phyloP scores from a whole-genome alignment of 2,888 invertebrate genomes.

The Drosophila trichaetosa region DNA sequence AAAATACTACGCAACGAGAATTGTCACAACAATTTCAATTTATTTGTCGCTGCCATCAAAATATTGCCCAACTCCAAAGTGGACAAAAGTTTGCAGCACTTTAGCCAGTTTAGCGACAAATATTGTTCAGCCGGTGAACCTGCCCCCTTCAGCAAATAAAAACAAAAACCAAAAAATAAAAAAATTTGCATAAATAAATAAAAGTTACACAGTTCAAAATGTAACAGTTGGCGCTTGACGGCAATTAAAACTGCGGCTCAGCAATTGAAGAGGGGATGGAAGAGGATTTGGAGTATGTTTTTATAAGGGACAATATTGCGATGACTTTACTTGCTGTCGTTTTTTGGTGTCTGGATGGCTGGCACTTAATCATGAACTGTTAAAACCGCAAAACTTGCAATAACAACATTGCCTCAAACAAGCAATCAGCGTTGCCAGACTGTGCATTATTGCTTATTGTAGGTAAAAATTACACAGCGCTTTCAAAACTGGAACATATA shows the following conservation, averaged over 20 bases:
- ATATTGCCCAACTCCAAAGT: slow-evolving; percentile 32
- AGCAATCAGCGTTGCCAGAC: background rate
- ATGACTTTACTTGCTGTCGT: slow-evolving; percentile 31
- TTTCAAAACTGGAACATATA: background rate
- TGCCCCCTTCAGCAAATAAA: background rate
- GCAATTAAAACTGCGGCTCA: slow-evolving; percentile 62
- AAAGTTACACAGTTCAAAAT: slow-evolving; percentile 66
- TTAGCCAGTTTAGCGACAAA: slow-evolving; percentile 70
- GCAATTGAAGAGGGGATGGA: slow-evolving; percentile 5
- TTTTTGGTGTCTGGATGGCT: slow-evolving; percentile 57
- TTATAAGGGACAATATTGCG: slow-evolving; percentile 9
- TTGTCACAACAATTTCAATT: slow-evolving; percentile 73
- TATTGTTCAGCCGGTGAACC: slow-evolving; percentile 41
- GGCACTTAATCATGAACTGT: slow-evolving; percentile 70
- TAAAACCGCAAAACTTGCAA: slow-evolving; percentile 64
- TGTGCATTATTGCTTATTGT: background rate
- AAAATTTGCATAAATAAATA: slow-evolving; percentile 78
- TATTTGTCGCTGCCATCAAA: slow-evolving; percentile 59
- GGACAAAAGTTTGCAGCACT: slow-evolving; percentile 55
- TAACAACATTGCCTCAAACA: slow-evolving; percentile 10
- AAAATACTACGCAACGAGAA: slow-evolving; percentile 42
- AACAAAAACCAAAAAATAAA: slow-evolving; percentile 15
- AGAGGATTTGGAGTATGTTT: slow-evolving; percentile 28
- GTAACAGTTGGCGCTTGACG: slow-evolving; percentile 74
- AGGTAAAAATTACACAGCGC: background rate